Base-by-base conservation (phyloP, 92 coral and sea anemone species). In the Isaurus tuberculatus region DNA sequence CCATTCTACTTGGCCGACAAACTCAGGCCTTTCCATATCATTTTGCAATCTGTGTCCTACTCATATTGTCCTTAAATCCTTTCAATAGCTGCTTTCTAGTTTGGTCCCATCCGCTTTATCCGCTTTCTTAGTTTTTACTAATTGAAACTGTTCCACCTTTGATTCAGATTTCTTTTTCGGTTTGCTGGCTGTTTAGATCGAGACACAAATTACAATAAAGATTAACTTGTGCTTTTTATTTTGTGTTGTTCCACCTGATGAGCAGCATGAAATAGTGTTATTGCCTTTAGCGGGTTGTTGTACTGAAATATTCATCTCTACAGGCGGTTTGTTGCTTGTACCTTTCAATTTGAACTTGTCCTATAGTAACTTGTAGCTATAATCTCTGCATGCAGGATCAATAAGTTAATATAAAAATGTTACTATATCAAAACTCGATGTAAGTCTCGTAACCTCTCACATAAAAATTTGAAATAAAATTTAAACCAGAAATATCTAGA, bases 1-100 rank as follows among this genome's bases (percentile, higher is more conserved):
- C 34, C 91, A 88, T 88, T 72, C 89, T 88, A 84, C 68, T 65
- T 53, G 70, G 68, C 48, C 67, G 64, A 58, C 70, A 23, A 77
- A 77, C 36, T 16, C 82, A 46, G 82, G 20, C 82, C 27, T 77
- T 43, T 43, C 67, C 82, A 77, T 77, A 16, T 77, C 82, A 77
- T 22, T 19, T 33, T 1, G 37, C n/a, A 32, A n/a, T 69, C 5
- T 43, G 53, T 25, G 0, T 29, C 29, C 63, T 32, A 6, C 19
- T 11, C 82, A 77, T 77, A 11, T 23, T 60, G 28, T 32, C 22
- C 23, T 9, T 19, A 31, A 33, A 57, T 26, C 70, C 70, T 77
- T 77, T 58, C 81, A 58, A 77, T 10, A 51, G 82, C 55, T 58
- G 70, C 16, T 75, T 58, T 75, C 81, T 75, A 31, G 31, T 55